A percentile compares a stretch with the other conserved stretches of the same genome.
phyloP scores from a whole-genome alignment of 23 tunicate species.

The Styela clava region DNA sequence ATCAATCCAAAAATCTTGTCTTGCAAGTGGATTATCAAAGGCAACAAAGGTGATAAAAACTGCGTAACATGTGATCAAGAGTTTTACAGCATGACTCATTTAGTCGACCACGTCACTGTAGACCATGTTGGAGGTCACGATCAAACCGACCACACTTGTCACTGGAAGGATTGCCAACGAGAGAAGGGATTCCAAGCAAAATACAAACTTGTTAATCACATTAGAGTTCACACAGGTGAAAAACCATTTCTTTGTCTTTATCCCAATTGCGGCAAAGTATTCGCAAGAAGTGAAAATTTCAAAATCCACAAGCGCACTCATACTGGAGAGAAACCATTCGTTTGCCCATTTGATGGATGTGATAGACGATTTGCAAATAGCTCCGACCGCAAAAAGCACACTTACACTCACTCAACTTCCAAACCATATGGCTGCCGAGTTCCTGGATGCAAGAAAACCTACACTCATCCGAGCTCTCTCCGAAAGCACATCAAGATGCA shows the following conservation, averaged over 20 bases:
- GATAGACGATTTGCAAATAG: slow-evolving; percentile 64
- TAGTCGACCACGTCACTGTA: slow-evolving; percentile 54
- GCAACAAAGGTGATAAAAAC: slow-evolving; percentile 23
- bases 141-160: slow-evolving; percentile 70
- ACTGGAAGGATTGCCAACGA: slow-evolving; percentile 65
- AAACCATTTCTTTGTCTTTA: slow-evolving; percentile 1
- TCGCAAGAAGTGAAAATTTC: slow-evolving; percentile 69
- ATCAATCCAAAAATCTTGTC: slow-evolving; percentile 12
- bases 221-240: slow-evolving; percentile 49
- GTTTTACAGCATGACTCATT: slow-evolving; percentile 44
- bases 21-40: slow-evolving; percentile 50
- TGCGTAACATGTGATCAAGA: slow-evolving; percentile 31
- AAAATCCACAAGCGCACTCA: slow-evolving; percentile 70
- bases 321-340: slow-evolving; percentile 70
- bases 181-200: slow-evolving; percentile 63
- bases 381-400: slow-evolving; percentile 80
- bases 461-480: slow-evolving; percentile 75
- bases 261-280: slow-evolving; percentile 41
- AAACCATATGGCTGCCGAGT: slow-evolving; percentile 57
- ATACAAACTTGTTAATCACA: slow-evolving; percentile 82
- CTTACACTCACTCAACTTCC: slow-evolving; percentile 51
- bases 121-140: slow-evolving; percentile 65
- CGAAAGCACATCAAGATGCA: slow-evolving; percentile 70
- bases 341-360: slow-evolving; percentile 62
- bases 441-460: slow-evolving; percentile 30